Percentiles rank a stretch among this genome's conserved stretches.
Conservation (phyloP, 2,797 vertebrate species). For the Argya squamiceps region DNA sequence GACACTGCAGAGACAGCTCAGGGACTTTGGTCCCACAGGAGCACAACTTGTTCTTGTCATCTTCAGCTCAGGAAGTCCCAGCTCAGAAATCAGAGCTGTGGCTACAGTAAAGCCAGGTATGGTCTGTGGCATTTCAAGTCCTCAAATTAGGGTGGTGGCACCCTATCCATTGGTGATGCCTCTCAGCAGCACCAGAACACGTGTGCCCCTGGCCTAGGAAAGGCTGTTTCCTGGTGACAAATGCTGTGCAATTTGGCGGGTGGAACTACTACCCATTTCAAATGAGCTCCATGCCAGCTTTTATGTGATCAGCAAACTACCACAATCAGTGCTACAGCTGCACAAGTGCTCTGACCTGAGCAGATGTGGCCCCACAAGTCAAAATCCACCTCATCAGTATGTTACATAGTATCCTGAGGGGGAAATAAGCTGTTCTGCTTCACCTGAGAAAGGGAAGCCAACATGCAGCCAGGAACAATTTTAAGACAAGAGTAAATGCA, state of each 20-base stretch:
- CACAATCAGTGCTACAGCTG: background rate
- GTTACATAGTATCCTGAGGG: background rate
- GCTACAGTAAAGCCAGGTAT: fast-evolving
- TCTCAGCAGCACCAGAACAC: background rate
- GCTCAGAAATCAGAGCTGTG: background rate
- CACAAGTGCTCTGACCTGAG: background rate
- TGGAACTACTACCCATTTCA: background rate
- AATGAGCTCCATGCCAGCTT: background rate
- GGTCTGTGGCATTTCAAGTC: background rate
- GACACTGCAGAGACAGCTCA: background rate
- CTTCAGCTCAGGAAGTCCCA: background rate
- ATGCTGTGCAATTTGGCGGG: background rate
- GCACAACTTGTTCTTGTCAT: background rate
- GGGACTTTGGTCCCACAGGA: background rate
- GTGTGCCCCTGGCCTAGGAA: background rate
- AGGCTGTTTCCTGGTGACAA: background rate
- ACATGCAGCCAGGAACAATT: background rate
- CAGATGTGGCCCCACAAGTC: background rate
- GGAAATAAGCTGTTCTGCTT: background rate
- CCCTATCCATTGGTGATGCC: background rate
- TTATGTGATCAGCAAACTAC: background rate
- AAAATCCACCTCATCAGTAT: background rate
- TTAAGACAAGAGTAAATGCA: background rate
- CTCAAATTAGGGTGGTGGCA: background rate
- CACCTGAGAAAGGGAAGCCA: background rate